These are phyloP conservation scores for Globia sparganii DNA, from an alignment of 2,888 invertebrate species.

Conservation along the genomic window DNA sequence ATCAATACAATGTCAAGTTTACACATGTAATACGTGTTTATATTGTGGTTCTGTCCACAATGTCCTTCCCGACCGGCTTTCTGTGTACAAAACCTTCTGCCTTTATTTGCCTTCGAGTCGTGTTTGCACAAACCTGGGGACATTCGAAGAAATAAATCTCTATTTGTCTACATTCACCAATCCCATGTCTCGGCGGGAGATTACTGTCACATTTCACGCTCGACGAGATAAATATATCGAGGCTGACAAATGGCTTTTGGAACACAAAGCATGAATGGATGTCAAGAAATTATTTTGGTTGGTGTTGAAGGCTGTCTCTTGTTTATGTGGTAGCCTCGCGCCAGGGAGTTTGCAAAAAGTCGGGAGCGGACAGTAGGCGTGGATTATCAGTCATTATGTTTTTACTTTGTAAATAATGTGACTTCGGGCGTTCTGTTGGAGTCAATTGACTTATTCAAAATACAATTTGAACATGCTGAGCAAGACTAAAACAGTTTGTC, in stretches of 20 bases:
- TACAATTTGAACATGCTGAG: conserved; percentile 43
- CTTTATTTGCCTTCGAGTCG: conserved; percentile 76
- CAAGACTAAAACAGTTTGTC: conserved; percentile 39
- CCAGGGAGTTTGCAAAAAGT: conserved; percentile 76
- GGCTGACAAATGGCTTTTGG: conserved; percentile 69
- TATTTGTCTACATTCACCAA: conserved; percentile 85
- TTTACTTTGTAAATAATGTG: conserved; percentile 74
- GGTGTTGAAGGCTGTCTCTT: conserved; percentile 80
- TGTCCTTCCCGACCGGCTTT: conserved; percentile 74
- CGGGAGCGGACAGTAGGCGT: conserved; percentile 77
- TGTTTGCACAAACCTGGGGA: conserved; percentile 83
- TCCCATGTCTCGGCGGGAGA: conserved; percentile 75
- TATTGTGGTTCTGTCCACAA: conserved; percentile 75
- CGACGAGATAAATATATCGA: conserved; percentile 70
- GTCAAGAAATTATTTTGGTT: conserved; percentile 60
- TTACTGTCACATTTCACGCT: conserved; percentile 75
- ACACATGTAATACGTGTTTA: conserved; percentile 74
- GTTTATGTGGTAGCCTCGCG: conserved; percentile 73
- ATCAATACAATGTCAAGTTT: conserved; percentile 76
- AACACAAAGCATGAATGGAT: conserved; percentile 61
- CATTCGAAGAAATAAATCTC: conserved; percentile 83
- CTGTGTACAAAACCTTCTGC: conserved; percentile 77
- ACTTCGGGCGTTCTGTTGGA: conserved; percentile 60
- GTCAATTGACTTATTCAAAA: conserved; percentile 53
- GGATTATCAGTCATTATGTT: conserved; percentile 76